A percentile compares a stretch with the other conserved stretches of the same genome.
These are phyloP conservation scores for Microctenopoma steveboyesi DNA, from an alignment of 2,797 vertebrate genomes.

Conservation along the genomic window DNA sequence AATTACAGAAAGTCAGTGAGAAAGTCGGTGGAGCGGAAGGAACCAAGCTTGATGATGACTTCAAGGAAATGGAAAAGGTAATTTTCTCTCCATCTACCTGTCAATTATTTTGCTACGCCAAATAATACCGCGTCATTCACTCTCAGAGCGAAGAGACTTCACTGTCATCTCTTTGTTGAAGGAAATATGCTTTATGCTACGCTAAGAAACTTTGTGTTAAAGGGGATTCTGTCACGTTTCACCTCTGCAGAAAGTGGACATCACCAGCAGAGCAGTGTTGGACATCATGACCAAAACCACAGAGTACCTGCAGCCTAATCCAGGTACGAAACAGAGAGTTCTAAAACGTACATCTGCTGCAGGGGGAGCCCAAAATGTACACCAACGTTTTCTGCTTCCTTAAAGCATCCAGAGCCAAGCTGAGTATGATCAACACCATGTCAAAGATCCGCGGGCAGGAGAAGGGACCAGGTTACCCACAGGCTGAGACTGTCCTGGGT, in stretches of 20 bases:
- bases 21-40: slow-evolving; percentile 97
- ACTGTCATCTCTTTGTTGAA: too few species aligned
- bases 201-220: not conserved
- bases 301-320: slow-evolving; percentile 97
- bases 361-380: fast-evolving
- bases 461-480: slow-evolving; percentile 94
- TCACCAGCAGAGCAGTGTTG: slow-evolving; percentile 88
- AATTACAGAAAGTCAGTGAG: slow-evolving; percentile 94
- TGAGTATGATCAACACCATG: slow-evolving; percentile 99
- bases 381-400: fast-evolving
- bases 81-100: not conserved
- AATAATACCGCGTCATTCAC: not conserved
- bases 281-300: slow-evolving; percentile 99
- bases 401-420: slow-evolving; percentile 93
- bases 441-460: slow-evolving; percentile 93
- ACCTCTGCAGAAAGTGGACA: slow-evolving; percentile 79
- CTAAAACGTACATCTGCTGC: not conserved
- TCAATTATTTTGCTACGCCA: not conserved
- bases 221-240: not conserved
- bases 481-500: slow-evolving; percentile 91
- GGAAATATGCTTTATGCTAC: too few species aligned
- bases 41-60: slow-evolving; percentile 96
- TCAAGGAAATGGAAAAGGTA: slow-evolving; percentile 98
- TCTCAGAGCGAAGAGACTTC: too few species aligned
- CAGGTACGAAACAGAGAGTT: slow-evolving; percentile 79